Base-by-base conservation (phyloP, 2,797 vertebrate genomes). In the Phyllotis vaccarum region DNA sequence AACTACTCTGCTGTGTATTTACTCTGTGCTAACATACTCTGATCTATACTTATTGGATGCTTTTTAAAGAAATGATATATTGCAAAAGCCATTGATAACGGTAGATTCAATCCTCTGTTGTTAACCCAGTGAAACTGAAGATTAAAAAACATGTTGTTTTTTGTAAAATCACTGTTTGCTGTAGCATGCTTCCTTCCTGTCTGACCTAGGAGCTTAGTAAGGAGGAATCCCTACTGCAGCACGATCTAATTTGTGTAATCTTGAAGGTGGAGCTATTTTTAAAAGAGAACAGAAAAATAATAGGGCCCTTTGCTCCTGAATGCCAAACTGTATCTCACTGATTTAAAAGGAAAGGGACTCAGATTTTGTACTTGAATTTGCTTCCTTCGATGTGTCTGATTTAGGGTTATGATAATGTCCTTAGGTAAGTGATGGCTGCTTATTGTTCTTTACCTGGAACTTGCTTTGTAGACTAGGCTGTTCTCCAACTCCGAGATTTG, bases 261-360 rank as follows among this genome's bases (percentile, higher is more conserved):
- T 93, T 92, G 97, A 97, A 97, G 94, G 94, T 94, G 96, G 96
- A 97, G 90, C 96, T 97, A 94, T 97, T 97, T 97, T 97, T 97
- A 94, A 97, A 97, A 94, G 79, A 90, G 96, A 97, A 90, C 95
- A 95, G 90, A 92, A 96, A 96, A 96, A 97, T 94, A 96, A 87
- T 91, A 93, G 85, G 86, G 80, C 64, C 60, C 86, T 95, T 93
- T 91, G 89, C 94, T 83, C 52, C 22, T 58, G 68, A 89, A 75
- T 93, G 56, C 60, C 90, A 87, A 37, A 56, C 79, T 92, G 93
- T 64, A 66, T 92, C 90, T 95, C 74, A 54, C 66, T 81, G 91
- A 90, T 86, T 78, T 78, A 49, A 79, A 82, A 94, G 83, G 60
- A 87, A 74, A 85, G 75, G 75, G 54, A 66, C 37, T 95, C 83